phyloP scores from a whole-genome alignment of 2,113 vertebrate genomes.

The Rhombomys opimus region DNA sequence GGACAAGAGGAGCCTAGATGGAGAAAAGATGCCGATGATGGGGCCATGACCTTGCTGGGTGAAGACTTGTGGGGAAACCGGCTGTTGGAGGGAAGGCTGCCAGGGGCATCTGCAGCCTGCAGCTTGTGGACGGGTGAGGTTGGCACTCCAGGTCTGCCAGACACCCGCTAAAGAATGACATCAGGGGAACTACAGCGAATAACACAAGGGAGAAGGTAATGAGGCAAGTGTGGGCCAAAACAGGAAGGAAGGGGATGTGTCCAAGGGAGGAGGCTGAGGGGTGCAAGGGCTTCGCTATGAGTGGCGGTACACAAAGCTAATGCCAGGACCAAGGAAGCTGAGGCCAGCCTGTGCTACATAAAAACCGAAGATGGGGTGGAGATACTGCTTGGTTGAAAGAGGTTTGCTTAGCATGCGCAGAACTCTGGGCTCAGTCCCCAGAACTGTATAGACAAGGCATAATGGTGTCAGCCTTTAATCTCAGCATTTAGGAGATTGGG shows the following conservation, averaged over 20 bases:
- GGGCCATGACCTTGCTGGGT: background rate
- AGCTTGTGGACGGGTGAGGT: background rate
- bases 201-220: background rate
- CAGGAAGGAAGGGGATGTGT: background rate
- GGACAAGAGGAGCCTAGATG: background rate
- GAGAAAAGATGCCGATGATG: background rate
- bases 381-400: background rate
- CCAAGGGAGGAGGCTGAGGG: background rate
- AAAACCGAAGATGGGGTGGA: background rate
- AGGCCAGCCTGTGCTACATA: background rate
- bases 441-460: background rate
- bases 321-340: background rate
- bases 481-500: background rate
- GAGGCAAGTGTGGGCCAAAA: background rate
- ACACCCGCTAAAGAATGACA: background rate
- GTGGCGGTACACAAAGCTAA: background rate
- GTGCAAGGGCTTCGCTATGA: too few species aligned
- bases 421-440: too few species aligned
- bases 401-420: too few species aligned
- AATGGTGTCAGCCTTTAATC: background rate
- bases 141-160: background rate
- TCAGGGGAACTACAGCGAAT: background rate
- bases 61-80: background rate
- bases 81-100: background rate
- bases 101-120: background rate